phyloP scores from a whole-genome alignment of 2,797 vertebrate species.

The Syngnathus rostellatus region DNA sequence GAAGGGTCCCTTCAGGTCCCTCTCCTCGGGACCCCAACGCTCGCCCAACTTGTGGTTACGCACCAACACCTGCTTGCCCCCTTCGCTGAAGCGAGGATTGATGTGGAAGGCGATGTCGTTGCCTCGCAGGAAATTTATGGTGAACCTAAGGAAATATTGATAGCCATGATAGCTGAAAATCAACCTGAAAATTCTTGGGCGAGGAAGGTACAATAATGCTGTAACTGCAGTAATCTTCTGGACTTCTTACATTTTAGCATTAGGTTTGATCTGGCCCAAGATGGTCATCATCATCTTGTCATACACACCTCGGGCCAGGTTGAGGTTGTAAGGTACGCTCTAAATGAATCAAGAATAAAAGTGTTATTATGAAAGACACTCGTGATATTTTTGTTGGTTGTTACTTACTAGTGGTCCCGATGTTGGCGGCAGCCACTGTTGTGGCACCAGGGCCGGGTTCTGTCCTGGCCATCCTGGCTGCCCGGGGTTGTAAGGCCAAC shows the following conservation, averaged over 20 bases:
- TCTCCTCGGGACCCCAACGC: slow-evolving; percentile 69
- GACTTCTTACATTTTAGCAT: slow-evolving; percentile 69
- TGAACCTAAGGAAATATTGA: slow-evolving; percentile 58
- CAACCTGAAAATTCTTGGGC: too few species aligned
- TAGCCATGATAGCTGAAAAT: too few species aligned
- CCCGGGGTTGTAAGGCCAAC: slow-evolving; percentile 67
- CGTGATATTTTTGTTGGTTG: neutral
- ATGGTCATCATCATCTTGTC: slow-evolving; percentile 77
- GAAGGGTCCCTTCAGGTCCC: slow-evolving; percentile 63
- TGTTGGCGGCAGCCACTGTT: slow-evolving; percentile 60
- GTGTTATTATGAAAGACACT: neutral
- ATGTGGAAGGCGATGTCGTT: slow-evolving; percentile 74
- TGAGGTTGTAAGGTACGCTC: slow-evolving; percentile 73
- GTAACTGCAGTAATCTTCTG: too few species aligned
- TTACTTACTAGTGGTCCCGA: slow-evolving; percentile 66
- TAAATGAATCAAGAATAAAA: slow-evolving; percentile 21
- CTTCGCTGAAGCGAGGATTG: slow-evolving; percentile 72
- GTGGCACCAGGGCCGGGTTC: slow-evolving; percentile 37
- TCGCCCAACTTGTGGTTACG: slow-evolving; percentile 69
- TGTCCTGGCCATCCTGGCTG: slow-evolving; percentile 73
- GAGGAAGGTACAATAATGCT: too few species aligned
- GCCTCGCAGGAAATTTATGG: slow-evolving; percentile 71
- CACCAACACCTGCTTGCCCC: slow-evolving; percentile 64
- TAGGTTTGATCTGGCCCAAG: slow-evolving; percentile 65
- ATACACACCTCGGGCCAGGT: slow-evolving; percentile 68